Base-by-base conservation (phyloP, 2,113 vertebrate genomes). In the Raja brachyura region DNA sequence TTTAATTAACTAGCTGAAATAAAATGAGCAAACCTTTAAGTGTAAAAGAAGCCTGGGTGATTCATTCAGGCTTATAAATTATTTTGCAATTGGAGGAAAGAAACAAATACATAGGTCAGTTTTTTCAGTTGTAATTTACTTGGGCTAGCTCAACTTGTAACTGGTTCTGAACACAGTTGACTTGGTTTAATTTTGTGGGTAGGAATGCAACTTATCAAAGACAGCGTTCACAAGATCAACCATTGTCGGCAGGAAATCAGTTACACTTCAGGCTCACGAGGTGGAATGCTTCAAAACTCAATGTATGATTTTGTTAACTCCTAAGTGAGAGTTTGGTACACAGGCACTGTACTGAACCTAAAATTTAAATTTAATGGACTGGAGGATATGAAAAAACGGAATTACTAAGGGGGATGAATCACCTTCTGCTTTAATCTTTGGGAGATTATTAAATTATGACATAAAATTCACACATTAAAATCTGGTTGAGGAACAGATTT, bases 1-100 rank as follows among this genome's bases (percentile, higher is more conserved):
- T 88, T 88, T 88, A 88, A 63, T 88, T 63, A 88, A 31, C 28
- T n/a, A 61, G 81, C 81, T 31, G 5, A 63, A 88, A 83, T 54
- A 25, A 83, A 83, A 63, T 88, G 16, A 83, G 13, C 5, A 88
- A 63, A 16, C 61, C 28, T 85, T 22, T 7, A 25, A 85, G 10
- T 28, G 81, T 61, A 31, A 18, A 88, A 63, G 28, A n/a, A 59
- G 25, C 25, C 25, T 85, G 81, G 81, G 11, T 85, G 54, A 85
- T 59, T 85, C 54, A 85, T 59, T 59, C 56, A n/a, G 54, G 25
- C 28, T 61, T 59, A 85, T 59, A 59, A 63, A 31, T n/a, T 86
- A 63, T 18, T 86, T n/a, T 86, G n/a, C n/a, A 59, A 86, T 63
- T 86, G 14, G 83, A 86, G 13, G 83, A 61, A 86, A 63, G 13